Base-by-base conservation (phyloP, 2,888 invertebrate species). In the Resseliella maxima region DNA sequence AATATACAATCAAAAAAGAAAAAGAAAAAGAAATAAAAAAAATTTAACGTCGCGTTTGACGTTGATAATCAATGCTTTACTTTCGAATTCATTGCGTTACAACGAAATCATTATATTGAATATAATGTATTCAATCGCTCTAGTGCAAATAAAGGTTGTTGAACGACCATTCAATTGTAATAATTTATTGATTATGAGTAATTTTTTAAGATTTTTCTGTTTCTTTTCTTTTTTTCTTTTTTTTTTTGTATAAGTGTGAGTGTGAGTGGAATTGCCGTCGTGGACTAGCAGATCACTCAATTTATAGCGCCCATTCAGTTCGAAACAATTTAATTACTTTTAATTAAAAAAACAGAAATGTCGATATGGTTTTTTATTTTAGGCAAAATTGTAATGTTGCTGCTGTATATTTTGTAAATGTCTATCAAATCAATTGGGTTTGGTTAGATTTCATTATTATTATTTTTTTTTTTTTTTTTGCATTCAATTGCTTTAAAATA, bases 1-100 rank as follows among this genome's bases (percentile, higher is more conserved):
- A 72, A 72, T 31, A 72, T 18, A 72, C 72, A 31, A 31, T 41
- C 12, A 41, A 5, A 41, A 12, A 41, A 12, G n/a, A n/a, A n/a
- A n/a, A n/a, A n/a, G n/a, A n/a, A n/a, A n/a, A n/a, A n/a, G n/a
- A n/a, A n/a, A n/a, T n/a, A 72, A 72, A 27, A 72, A 72, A 72
- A 72, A 31, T 31, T 72, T 31, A 72, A 72, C 72, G 72, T 72
- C 35, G 72, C 72, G 72, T 72, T 72, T 31, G 72, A 72, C 21
- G n/a, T 15, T 21, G 35, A 72, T 72, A 72, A 72, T 72, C 72
- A 31, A 72, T 72, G 72, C n/a, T 15, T 72, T 6, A 10, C 72
- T 27, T 72, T 72, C 15, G n/a, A 72, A 72, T 35, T 72, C 0
- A 31, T 50, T 72, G 72, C 72, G 31, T 31, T 72, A 72, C 72